Evolutionary conservation across 53 echinoderm and acorn worm genomes (phyloP).

Genomic region (Luidia sarsii): DNA sequence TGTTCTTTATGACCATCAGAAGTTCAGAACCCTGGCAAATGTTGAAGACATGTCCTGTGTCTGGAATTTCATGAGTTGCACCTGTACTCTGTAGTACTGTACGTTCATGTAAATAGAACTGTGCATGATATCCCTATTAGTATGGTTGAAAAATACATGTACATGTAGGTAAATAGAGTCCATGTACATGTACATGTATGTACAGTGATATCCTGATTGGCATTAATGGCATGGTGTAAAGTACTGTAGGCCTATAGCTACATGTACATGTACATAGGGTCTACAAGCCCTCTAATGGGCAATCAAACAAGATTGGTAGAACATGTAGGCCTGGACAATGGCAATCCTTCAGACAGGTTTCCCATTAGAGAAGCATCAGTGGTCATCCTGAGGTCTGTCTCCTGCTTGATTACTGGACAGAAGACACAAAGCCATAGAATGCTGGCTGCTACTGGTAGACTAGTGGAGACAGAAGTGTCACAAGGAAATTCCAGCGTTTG

Average conservation of each 20-base stretch:
- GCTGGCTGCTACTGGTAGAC: too few species aligned
- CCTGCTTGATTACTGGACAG: too few species aligned
- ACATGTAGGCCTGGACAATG: neutral
- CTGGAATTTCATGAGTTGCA: too few species aligned
- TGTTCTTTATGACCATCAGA: too few species aligned
- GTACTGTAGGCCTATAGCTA: neutral
- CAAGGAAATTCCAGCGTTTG: conserved; percentile 15
- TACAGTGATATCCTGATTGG: neutral
- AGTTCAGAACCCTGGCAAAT: too few species aligned
- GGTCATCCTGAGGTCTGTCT: too few species aligned
- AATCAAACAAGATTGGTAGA: neutral
- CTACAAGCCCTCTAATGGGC: neutral
- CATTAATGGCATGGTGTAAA: neutral
- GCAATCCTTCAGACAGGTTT: neutral
- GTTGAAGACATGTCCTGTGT: too few species aligned
- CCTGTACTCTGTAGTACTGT: neutral
- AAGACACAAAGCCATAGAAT: too few species aligned
- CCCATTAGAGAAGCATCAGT: neutral
- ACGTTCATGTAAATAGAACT: neutral
- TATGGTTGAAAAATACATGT: too few species aligned
- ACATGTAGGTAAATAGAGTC: too few species aligned
- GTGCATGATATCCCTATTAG: too few species aligned
- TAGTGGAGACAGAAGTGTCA: neutral
- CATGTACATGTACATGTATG: neutral
- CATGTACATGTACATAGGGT: neutral